Base-by-base conservation (phyloP, 30 jellyfish, hydroid and myxozoan species). In the Calvadosia cruxmelitensis region DNA sequence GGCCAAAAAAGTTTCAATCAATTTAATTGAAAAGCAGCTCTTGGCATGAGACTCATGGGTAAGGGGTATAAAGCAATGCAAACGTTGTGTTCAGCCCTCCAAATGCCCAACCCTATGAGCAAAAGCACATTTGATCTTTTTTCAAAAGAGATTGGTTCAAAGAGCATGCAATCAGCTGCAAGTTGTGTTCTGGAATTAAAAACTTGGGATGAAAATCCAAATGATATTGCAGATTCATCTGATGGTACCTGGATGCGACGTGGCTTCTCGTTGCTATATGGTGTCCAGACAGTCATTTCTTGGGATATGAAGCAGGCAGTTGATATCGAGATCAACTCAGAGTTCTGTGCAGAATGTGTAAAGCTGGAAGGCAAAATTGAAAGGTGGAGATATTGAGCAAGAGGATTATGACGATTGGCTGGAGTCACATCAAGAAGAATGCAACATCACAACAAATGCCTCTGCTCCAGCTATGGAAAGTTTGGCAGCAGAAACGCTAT, bases 161-260 rank as follows among this genome's bases (percentile, higher is more conserved):
- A 42, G 20, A 42, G 57, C 57, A 42, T 42, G 57, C n/a, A n/a
- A n/a, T n/a, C n/a, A n/a, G n/a, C n/a, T n/a, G n/a, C n/a, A n/a
- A n/a, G n/a, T n/a, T n/a, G n/a, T n/a, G n/a, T n/a, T n/a, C n/a
- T n/a, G n/a, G n/a, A n/a, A n/a, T n/a, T n/a, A n/a, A n/a, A n/a
- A n/a, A n/a, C n/a, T n/a, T n/a, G n/a, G n/a, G n/a, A n/a, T n/a
- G n/a, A n/a, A n/a, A n/a, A n/a, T n/a, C n/a, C n/a, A n/a, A n/a
- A n/a, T n/a, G 50, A 35, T 15, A 33, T 23, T 33, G 77, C 49
- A 5, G 84, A 53, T 24, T 57, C 77, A 26, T 33, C 65, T 20
- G 84, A 73, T 63, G 84, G 77, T 2, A 73, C 76, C 26, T 73
- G 84, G 84, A 62, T 71, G 26, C 34, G 67, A 5, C 61, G 84